A percentile compares a stretch with the other conserved stretches of the same genome.
Conservation (phyloP, 2,113 vertebrate genomes). For the Paradoxurus hermaphroditus region DNA sequence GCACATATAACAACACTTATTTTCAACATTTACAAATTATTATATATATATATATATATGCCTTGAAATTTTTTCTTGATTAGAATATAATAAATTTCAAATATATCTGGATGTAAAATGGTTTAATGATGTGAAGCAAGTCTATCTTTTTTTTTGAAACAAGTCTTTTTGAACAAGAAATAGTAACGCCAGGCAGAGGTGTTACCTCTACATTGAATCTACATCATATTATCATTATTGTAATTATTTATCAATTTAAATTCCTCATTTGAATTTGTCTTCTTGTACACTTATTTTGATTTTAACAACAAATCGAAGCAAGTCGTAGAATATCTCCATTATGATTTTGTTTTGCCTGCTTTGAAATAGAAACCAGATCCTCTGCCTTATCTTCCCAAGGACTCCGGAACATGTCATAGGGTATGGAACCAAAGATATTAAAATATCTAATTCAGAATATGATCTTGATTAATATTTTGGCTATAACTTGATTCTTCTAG, state of each 20-base stretch:
- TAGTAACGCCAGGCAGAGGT: background rate
- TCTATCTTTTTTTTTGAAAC: background rate
- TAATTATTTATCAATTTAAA: background rate
- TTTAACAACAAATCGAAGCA: background rate
- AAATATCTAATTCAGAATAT: background rate
- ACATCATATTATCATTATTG: background rate
- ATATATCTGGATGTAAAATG: background rate
- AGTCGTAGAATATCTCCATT: background rate
- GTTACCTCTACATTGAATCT: background rate
- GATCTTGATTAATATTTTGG: background rate
- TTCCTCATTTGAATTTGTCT: background rate
- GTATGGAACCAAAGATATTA: background rate
- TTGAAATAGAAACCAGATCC: background rate
- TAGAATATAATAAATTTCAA: background rate
- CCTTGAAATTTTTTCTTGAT: background rate
- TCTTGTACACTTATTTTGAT: background rate
- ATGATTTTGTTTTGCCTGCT: background rate
- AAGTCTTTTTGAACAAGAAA: background rate
- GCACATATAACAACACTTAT: background rate
- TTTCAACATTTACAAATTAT: constrained; percentile 14
- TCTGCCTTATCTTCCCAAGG: background rate
- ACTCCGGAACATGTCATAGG: background rate
- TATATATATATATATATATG: too few relatives aligned
- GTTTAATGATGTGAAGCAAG: background rate
- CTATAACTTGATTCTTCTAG: background rate